Percentiles rank a stretch among this genome's conserved stretches.
Conservation (phyloP, 1,140 invertebrate species). For the Drosophila tsacasi region DNA sequence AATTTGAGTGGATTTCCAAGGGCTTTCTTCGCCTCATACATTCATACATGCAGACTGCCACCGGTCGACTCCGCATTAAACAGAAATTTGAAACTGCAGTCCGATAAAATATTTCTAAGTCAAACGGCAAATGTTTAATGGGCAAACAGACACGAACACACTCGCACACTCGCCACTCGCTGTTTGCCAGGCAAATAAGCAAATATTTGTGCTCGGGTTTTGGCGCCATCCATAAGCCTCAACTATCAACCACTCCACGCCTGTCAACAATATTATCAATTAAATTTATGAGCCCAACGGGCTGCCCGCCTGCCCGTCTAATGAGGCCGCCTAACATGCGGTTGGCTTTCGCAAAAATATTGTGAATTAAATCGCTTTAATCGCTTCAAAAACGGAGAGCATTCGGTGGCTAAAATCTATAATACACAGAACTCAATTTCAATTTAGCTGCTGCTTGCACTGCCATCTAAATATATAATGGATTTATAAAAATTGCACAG, state of each 20-base stretch:
- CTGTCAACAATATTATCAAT: conserved; percentile 79
- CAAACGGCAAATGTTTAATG: conserved; percentile 75
- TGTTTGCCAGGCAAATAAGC: conserved; percentile 50
- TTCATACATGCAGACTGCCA: conserved; percentile 43
- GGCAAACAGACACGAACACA: conserved; percentile 57
- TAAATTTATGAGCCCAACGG: conserved; percentile 58
- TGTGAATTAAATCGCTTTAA: conserved; percentile 66
- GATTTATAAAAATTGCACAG: not conserved
- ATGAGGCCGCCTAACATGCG: conserved; percentile 29
- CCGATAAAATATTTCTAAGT: conserved; percentile 74
- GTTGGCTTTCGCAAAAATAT: conserved; percentile 22
- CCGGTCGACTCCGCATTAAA: conserved; percentile 26
- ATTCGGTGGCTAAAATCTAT: not conserved
- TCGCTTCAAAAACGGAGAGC: conserved; percentile 27
- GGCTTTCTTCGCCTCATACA: conserved; percentile 27
- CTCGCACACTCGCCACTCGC: conserved; percentile 12
- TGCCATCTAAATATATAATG: conserved; percentile 2
- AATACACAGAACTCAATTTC: conserved; percentile 6
- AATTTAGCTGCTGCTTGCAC: conserved; percentile 1
- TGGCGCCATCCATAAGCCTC: conserved; percentile 35
- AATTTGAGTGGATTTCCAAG: conserved; percentile 63
- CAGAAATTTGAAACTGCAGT: conserved; percentile 45
- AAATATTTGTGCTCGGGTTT: conserved; percentile 60
- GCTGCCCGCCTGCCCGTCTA: conserved; percentile 31
- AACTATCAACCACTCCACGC: conserved; percentile 43